Evolutionary conservation across 2,888 invertebrate genomes (phyloP).

Genomic region (Anarsia innoxiella): DNA sequence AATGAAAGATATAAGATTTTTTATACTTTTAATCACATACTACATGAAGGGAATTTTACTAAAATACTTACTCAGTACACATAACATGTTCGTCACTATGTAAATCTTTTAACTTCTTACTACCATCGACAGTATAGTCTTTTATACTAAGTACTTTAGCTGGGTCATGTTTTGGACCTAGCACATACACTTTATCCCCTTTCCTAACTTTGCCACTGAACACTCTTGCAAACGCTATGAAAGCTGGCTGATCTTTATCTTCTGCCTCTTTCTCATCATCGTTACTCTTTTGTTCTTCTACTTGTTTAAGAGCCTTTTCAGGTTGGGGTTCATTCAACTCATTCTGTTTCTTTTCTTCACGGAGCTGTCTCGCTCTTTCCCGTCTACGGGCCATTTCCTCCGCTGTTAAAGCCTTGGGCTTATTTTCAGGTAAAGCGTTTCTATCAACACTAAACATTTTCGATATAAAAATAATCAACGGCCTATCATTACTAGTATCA

Average conservation of each 20-base stretch:
- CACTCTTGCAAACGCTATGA: conserved; percentile 94
- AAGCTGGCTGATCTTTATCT: conserved; percentile 76
- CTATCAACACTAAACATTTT: conserved; percentile 93
- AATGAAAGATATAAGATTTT: conserved; percentile 11
- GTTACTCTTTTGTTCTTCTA: conserved; percentile 39
- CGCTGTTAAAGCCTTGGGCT: conserved; percentile 82
- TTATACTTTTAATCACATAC: not conserved
- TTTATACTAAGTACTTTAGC: conserved; percentile 63
- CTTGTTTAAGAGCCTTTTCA: conserved; percentile 29
- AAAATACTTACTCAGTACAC: conserved; percentile 60
- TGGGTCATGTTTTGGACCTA: conserved; percentile 93
- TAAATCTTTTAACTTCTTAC: conserved; percentile 75
- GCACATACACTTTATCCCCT: conserved; percentile 86
- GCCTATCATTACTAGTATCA: conserved; percentile 76
- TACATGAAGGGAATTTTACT: not conserved
- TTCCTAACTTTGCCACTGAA: conserved; percentile 89
- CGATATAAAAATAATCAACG: conserved; percentile 85
- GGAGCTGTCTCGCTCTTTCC: conserved; percentile 79
- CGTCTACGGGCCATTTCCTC: conserved; percentile 83
- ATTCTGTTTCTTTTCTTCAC: conserved; percentile 73
- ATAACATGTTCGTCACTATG: conserved; percentile 80
- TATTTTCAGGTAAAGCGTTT: conserved; percentile 84
- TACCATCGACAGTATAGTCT: conserved; percentile 56
- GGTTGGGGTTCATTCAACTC: conserved; percentile 28
- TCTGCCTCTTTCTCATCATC: conserved; percentile 54